Evolutionary conservation across 2,113 vertebrate species (phyloP), one percentile per base, ranked within the genome.

Genomic region (Rhynchopsitta pachyrhyncha): DNA sequence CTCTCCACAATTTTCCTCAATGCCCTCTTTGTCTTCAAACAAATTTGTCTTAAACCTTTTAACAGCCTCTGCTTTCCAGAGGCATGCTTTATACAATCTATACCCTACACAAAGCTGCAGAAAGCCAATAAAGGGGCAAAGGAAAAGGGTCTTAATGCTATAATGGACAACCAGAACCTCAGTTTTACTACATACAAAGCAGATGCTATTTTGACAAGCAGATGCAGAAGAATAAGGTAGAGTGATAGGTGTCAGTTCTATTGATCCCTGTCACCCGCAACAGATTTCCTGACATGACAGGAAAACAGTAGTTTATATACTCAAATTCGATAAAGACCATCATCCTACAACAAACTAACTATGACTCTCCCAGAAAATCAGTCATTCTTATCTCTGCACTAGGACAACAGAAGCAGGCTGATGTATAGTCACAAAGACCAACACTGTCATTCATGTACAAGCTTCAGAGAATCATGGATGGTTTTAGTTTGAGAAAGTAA

Each of bases 31-130:
- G 96, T 97, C 91, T 76, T 88, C 91, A 73, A 68, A 82, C 70
- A 94, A 88, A 80, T 88, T 95, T 95, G 76, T 64, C 90, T 93
- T 88, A 96, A 97, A 96, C 70, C 90, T 97, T 96, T 95, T 97
- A 96, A 91, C 11, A 27, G 96, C 88, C 95, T 94, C 83, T 96
- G 96, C 96, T 96, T 96, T 96, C 93, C 92, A 96, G 57, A 79
- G 96, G 68, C 92, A 92, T 11, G 53, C 93, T 92, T 93, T 92
- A 71, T 68, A 90, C 87, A 89, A 74, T 84, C 76, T 87, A 90
- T 63, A 94, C 89, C 69, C 88, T 29, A 55, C 90, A 87, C 90
- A 87, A 94, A 86, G 92, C 73, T 83, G 74, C 86, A 93, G 81
- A 94, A 94, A 94, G 84, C 86, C 80, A 88, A 82, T 70, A 73